Evolutionary conservation across 1,140 invertebrate genomes (phyloP).

Genomic region (Apolygus lucorum): DNA sequence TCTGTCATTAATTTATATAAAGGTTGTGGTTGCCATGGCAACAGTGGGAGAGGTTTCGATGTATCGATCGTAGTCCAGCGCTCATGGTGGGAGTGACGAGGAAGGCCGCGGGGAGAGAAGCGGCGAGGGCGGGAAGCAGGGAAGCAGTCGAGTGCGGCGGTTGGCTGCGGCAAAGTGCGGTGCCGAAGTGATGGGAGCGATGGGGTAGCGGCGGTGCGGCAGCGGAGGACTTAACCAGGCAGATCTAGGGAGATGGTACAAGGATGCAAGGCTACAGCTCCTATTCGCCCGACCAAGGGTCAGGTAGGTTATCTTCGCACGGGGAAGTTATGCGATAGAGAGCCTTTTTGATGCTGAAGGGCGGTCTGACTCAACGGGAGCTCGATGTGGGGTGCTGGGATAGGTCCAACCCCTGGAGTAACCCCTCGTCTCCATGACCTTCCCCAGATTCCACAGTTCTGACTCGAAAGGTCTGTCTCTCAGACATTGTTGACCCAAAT

Average conservation of each 20-base stretch:
- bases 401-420: neutral
- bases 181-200: neutral
- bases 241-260: neutral
- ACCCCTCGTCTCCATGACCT: neutral
- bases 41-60: slow-evolving; percentile 15
- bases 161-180: slow-evolving; percentile 6
- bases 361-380: neutral
- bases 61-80: slow-evolving; percentile 5
- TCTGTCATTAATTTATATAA: neutral
- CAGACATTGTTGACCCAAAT: too few species aligned
- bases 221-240: neutral
- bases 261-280: slow-evolving; percentile 7
- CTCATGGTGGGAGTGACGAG: slow-evolving; percentile 2
- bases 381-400: too few species aligned
- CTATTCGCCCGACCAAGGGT: slow-evolving; percentile 5
- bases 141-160: slow-evolving; percentile 17
- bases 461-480: too few species aligned
- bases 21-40: slow-evolving; percentile 12
- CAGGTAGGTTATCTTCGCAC: neutral
- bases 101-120: neutral
- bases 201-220: slow-evolving; percentile 6
- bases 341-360: too few species aligned
- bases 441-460: neutral
- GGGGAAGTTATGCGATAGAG: too few species aligned
- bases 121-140: neutral